These are phyloP conservation scores for Thyatira batis DNA, from an alignment of 2,888 invertebrate species.

Conservation along the genomic window DNA sequence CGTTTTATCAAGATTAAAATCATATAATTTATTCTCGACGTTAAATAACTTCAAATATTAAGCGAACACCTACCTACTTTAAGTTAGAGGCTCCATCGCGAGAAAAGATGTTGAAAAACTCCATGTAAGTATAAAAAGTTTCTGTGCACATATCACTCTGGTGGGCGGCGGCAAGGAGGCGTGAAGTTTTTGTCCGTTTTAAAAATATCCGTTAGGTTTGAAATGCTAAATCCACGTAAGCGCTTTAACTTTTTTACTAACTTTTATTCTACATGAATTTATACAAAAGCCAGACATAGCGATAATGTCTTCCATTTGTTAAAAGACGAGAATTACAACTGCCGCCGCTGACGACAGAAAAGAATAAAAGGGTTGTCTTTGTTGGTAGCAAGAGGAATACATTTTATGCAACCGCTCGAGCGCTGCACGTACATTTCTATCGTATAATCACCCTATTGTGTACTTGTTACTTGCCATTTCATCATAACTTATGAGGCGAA, in stretches of 20 bases:
- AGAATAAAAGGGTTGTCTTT: slow-evolving; percentile 72
- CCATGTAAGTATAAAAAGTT: slow-evolving; percentile 32
- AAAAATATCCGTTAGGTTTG: slow-evolving; percentile 61
- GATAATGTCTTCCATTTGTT: slow-evolving; percentile 79
- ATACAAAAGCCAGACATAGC: slow-evolving; percentile 72
- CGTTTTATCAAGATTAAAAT: too few relatives aligned
- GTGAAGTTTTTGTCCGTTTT: slow-evolving; percentile 50
- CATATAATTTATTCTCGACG: too few relatives aligned
- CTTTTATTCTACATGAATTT: slow-evolving; percentile 75
- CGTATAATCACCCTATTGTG: slow-evolving; percentile 58
- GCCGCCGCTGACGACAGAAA: slow-evolving; percentile 65
- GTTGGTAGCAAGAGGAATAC: slow-evolving; percentile 65
- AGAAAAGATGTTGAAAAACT: slow-evolving; percentile 10
- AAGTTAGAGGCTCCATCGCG: too few relatives aligned
- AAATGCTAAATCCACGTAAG: slow-evolving; percentile 60
- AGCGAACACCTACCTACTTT: too few relatives aligned
- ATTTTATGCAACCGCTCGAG: slow-evolving; percentile 64
- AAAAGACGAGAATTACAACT: slow-evolving; percentile 73
- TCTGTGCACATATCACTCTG: slow-evolving; percentile 35
- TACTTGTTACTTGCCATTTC: slow-evolving; percentile 39
- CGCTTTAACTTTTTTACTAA: slow-evolving; percentile 69
- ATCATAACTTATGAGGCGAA: slow-evolving; percentile 32
- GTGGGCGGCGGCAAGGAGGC: slow-evolving; percentile 12
- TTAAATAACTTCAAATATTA: too few relatives aligned
- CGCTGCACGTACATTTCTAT: slow-evolving; percentile 50